Base-by-base conservation (phyloP, 2,888 invertebrate species). In the Tetranychus truncatus region DNA sequence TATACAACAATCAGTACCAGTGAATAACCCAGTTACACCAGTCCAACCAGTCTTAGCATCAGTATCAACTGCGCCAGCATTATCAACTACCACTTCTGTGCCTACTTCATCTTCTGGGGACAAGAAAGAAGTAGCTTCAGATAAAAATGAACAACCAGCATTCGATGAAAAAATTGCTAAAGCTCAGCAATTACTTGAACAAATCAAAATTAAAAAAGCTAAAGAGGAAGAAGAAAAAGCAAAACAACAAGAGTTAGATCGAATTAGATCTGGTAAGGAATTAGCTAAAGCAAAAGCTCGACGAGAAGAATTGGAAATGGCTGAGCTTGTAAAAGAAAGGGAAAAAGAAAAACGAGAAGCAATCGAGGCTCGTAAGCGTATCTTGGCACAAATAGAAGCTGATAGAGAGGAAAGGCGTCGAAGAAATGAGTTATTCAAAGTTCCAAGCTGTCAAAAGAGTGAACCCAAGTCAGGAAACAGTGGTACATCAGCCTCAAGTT, bases 341-440 rank as follows among this genome's bases (percentile, higher is more conserved):
- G 87, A 88, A 80, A 88, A 87, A 76, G 92, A 91, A 79, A 90
- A 89, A 80, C 84, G 88, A 78, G 90, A 89, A 78, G 89, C 91
- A 79, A 86, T 88, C 78, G 85, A 87, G 11, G 90, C 90, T 0
- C 85, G 89, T 11, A 89, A 93, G 78, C 87, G 89, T 74, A 88
- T 94, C 21, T 84, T 89, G 76, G 88, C 89, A 75, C 91, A 93
- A 82, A 93, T 94, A 77, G 91, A 89, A 1, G 89, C 89, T 81
- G 94, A 94, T 83, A 88, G 90, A 80, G 88, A 88, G 34, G 73
- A 72, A 8, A 55, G 77, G 7, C 65, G 45, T 34, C 24, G 72
- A 18, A 21, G 66, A 66, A n/a, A 34, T 34, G 20, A 72, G 1
- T 21, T 18, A 18, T 65, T 71, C 11, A 20, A 21, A 44, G 71